A percentile compares a stretch with the other conserved stretches of the same genome.
phyloP scores from a whole-genome alignment of 2,113 vertebrate genomes.

The Chitala chitala region DNA sequence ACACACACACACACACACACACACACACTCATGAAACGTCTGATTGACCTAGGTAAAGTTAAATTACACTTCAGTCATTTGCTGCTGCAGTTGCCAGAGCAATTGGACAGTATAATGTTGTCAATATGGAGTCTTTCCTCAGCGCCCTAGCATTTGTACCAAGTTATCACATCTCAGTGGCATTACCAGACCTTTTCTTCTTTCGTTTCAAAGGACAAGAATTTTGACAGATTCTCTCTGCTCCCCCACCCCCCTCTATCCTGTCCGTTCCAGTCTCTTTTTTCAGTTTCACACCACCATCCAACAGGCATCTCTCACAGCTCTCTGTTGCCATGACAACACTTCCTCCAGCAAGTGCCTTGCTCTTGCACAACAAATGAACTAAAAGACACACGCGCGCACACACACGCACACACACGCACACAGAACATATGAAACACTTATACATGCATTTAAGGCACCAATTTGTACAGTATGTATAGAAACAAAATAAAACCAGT shows the following conservation, averaged over 20 bases:
- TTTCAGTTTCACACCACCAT: slow-evolving; percentile 44
- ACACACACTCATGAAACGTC: too few species aligned
- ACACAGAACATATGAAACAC: slow-evolving; percentile 18
- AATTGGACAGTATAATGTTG: too few species aligned
- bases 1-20: too few species aligned
- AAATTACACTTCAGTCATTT: too few species aligned
- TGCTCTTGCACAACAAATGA: slow-evolving; percentile 50
- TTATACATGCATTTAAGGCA: background rate
- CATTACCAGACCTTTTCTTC: slow-evolving; percentile 19
- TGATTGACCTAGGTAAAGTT: too few species aligned
- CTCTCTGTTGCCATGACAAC: slow-evolving; percentile 71
- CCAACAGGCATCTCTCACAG: slow-evolving; percentile 53
- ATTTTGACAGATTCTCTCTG: slow-evolving; percentile 35
- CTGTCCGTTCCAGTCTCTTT: slow-evolving; percentile 21
- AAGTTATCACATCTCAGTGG: slow-evolving; percentile 12
- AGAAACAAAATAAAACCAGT: background rate
- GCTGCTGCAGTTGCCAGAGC: too few species aligned
- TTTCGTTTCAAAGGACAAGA: slow-evolving; percentile 12
- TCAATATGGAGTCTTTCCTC: background rate
- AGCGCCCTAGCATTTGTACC: too few species aligned
- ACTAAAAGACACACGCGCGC: slow-evolving; percentile 40
- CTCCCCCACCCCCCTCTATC: background rate
- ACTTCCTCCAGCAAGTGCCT: slow-evolving; percentile 57
- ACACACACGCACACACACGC: slow-evolving; percentile 1
- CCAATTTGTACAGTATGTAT: background rate